Conservation (phyloP, 2,797 vertebrate genomes). For the Parauchenoglanis punctatus region DNA sequence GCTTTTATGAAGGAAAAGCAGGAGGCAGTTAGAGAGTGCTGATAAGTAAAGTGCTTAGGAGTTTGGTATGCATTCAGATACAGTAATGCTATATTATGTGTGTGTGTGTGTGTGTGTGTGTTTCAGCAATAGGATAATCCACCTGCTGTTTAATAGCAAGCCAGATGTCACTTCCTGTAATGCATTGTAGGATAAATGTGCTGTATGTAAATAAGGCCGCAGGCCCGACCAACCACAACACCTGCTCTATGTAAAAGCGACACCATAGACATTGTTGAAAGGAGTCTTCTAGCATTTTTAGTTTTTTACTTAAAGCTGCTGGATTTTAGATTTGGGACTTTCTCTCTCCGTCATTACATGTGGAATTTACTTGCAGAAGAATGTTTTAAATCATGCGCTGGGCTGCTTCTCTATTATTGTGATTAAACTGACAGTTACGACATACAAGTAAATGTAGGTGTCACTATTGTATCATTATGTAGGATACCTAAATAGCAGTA, state of each 20-base stretch:
- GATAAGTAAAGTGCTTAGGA: background rate
- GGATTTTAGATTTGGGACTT: background rate
- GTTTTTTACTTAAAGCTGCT: background rate
- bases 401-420: background rate
- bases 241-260: conserved; percentile 18
- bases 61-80: background rate
- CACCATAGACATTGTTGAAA: background rate
- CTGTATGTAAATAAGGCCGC: conserved; percentile 12
- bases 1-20: conserved; percentile 21
- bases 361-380: background rate
- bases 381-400: background rate
- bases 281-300: background rate
- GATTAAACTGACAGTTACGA: background rate
- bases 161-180: conserved; percentile 40
- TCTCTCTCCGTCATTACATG: background rate
- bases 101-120: conserved; percentile 4
- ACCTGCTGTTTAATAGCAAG: background rate
- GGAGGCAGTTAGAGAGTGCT: background rate
- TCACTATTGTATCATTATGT: background rate
- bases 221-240: conserved; percentile 24
- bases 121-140: background rate
- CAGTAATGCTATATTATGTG: background rate
- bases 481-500: background rate
- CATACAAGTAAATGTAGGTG: background rate
- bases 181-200: conserved; percentile 15